These are phyloP conservation scores for Caenorhabditis elegans DNA, from an alignment of 1,140 invertebrate genomes.

Conservation along the genomic window DNA sequence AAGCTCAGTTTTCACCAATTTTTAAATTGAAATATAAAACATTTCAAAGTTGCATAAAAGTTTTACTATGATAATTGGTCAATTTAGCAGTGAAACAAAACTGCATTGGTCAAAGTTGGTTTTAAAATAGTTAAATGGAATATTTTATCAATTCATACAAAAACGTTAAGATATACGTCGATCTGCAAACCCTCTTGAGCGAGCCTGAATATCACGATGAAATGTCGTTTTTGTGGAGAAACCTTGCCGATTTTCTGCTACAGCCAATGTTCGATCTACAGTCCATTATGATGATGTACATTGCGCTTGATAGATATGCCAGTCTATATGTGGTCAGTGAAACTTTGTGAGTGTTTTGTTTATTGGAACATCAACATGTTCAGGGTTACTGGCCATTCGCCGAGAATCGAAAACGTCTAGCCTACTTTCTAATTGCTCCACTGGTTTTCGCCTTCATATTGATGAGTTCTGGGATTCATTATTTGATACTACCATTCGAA, in stretches of 20 bases:
- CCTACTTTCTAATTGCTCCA: constrained; percentile 3
- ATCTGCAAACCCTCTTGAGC: neutral
- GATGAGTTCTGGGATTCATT: neutral
- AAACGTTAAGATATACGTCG: neutral
- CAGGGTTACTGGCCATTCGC: constrained; percentile 24
- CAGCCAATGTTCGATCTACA: constrained; percentile 29
- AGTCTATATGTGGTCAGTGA: constrained; percentile 13
- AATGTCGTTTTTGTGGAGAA: neutral
- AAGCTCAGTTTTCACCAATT: no score
- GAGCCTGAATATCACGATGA: neutral
- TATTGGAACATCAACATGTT: neutral
- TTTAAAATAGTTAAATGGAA: no score
- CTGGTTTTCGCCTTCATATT: neutral
- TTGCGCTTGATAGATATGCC: constrained; percentile 19
- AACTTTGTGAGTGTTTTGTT: neutral
- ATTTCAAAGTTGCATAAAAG: no score
- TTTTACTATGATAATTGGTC: no score
- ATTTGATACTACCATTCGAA: neutral
- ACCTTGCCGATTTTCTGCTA: neutral
- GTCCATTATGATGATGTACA: constrained; percentile 27
- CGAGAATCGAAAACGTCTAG: constrained; percentile 5
- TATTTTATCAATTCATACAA: no score
- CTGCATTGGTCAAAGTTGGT: no score
- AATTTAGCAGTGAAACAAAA: no score
- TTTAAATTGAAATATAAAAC: no score